Conservation (phyloP, 2,888 invertebrate species). For the Yponomeuta sedellus region DNA sequence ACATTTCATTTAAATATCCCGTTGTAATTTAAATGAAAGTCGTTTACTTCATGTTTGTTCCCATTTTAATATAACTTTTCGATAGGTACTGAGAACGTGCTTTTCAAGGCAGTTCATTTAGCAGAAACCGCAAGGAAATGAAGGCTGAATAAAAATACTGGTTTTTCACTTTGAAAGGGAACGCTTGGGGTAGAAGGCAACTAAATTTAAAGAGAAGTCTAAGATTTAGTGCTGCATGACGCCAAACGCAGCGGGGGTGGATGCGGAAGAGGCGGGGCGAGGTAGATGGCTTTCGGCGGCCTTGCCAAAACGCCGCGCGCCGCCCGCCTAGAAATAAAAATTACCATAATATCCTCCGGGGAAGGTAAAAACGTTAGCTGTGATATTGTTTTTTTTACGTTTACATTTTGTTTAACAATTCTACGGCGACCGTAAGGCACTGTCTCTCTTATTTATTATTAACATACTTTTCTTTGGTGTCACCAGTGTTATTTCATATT, state of each 20-base stretch:
- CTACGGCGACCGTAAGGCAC: background rate
- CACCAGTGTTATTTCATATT: background rate
- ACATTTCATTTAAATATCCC: no score
- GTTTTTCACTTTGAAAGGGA: conserved; percentile 17
- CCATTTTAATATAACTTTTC: background rate
- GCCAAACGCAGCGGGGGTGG: conserved; percentile 50
- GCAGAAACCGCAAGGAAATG: conserved; percentile 14
- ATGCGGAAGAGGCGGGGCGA: conserved; percentile 44
- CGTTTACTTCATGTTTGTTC: no score
- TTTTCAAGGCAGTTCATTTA: background rate
- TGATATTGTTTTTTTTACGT: conserved; percentile 12
- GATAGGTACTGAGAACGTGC: background rate
- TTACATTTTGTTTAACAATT: conserved; percentile 7
- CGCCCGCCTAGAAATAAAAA: conserved; percentile 13
- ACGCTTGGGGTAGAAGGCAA: conserved; percentile 46
- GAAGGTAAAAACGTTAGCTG: conserved; percentile 14
- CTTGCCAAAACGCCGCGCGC: conserved; percentile 11
- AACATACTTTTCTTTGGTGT: background rate
- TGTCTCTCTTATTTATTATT: conserved; percentile 7
- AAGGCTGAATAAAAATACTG: conserved; percentile 15
- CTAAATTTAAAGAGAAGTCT: conserved; percentile 47
- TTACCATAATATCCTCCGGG: conserved; percentile 15
- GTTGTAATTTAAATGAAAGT: no score
- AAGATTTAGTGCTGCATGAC: conserved; percentile 60
- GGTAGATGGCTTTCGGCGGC: conserved; percentile 20